These are phyloP conservation scores for Chamaetylas fuelleborni DNA, from an alignment of 2,113 vertebrate species.

Conservation along the genomic window DNA sequence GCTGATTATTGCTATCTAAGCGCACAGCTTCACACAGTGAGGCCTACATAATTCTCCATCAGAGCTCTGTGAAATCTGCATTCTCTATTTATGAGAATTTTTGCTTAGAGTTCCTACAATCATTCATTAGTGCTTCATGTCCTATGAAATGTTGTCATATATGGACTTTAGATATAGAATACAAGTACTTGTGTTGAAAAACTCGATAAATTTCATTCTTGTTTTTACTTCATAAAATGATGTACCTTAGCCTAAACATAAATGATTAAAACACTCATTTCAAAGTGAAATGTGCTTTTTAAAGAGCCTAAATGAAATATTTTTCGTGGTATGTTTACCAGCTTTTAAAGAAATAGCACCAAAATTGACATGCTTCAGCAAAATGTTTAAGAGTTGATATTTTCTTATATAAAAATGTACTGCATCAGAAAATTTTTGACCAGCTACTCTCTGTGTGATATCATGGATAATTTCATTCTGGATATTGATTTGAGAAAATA, in stretches of 20 bases:
- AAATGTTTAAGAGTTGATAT: background rate
- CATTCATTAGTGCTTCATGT: background rate
- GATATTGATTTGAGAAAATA: background rate
- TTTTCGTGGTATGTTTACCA: background rate
- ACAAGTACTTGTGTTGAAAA: background rate
- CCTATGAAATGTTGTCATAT: background rate
- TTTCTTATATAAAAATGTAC: background rate
- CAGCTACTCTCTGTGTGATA: background rate
- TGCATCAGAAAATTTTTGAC: background rate
- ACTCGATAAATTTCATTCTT: background rate
- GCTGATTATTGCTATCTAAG: background rate
- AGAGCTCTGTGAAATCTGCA: background rate
- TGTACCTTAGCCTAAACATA: background rate
- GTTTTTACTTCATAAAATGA: background rate
- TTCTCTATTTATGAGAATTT: background rate
- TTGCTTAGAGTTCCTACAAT: background rate
- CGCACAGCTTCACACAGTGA: background rate
- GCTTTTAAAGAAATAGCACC: background rate
- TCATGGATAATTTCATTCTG: background rate
- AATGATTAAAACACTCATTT: background rate
- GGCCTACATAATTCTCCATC: background rate
- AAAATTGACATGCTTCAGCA: background rate
- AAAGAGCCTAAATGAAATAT: background rate
- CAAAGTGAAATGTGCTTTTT: background rate
- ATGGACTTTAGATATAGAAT: background rate